A percentile compares a stretch with the other conserved stretches of the same genome.
phyloP scores from a whole-genome alignment of 2,797 vertebrate species.

The Miichthys miiuy region DNA sequence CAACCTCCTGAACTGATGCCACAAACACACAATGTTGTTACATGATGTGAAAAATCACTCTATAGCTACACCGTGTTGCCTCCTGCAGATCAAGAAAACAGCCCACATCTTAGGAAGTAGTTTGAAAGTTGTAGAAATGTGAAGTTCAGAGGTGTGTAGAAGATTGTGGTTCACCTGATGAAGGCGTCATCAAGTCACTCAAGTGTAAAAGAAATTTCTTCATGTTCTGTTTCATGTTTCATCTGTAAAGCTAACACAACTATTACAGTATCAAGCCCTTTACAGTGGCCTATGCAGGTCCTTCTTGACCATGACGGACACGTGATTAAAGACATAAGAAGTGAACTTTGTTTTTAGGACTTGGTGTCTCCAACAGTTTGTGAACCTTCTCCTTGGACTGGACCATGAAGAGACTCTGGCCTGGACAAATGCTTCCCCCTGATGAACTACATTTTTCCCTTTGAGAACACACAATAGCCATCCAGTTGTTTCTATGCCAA shows the following conservation, averaged over 20 bases:
- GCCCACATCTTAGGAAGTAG: conserved; percentile 18
- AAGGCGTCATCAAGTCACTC: background rate
- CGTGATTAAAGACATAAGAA: background rate
- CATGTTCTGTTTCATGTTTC: conserved; percentile 14
- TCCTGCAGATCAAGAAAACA: conserved; percentile 47
- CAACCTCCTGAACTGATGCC: conserved; percentile 1
- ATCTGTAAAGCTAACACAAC: background rate
- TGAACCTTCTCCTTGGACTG: conserved; percentile 19
- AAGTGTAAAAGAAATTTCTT: conserved; percentile 8
- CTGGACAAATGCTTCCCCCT: conserved; percentile 8
- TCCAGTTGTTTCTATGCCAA: conserved; percentile 62
- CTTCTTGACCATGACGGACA: conserved; percentile 14
- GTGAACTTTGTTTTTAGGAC: conserved; percentile 7
- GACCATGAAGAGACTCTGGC: conserved; percentile 3
- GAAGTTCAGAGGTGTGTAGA: background rate
- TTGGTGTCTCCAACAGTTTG: background rate
- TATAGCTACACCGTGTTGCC: conserved; percentile 65
- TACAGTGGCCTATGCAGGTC: conserved; percentile 51
- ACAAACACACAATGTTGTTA: conserved; percentile 4
- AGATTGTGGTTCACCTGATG: conserved; percentile 1
- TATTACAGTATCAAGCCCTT: conserved; percentile 19
- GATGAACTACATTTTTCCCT: background rate
- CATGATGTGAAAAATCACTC: conserved; percentile 14
- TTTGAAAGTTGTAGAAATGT: conserved; percentile 9
- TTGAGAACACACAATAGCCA: conserved; percentile 48